Evolutionary conservation across 2,113 vertebrate species (phyloP), one percentile per base, ranked within the genome.

Genomic region (Orycteropus afer): DNA sequence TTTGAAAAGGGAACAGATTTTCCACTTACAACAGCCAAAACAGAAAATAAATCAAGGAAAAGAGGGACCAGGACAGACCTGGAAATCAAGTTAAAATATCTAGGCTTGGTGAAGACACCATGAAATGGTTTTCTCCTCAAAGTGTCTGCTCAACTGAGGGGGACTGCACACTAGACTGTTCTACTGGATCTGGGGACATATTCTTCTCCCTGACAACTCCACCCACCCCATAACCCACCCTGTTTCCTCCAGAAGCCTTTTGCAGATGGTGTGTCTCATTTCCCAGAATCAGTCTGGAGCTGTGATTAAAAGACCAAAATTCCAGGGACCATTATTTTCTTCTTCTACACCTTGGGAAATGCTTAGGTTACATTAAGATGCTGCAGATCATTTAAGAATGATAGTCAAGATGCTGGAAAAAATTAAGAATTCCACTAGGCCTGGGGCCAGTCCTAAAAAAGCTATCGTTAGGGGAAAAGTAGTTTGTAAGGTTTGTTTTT

Each of bases 201-300:
- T 61, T 90, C 94, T 93, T 61, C 59, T 49, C 57, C 61, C 55
- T 25, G 82, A 95, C 55, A 40, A 42, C 65, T 40, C 77, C 87
- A n/a, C 65, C 89, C 86, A 84, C 73, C n/a, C 32, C 34, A 49
- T 29, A 93, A 92, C 92, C 86, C 93, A 86, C 34, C 23, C 47
- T 45, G 37, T 80, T 95, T 95, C 77, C 67, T 94, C 87, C 90
- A 84, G 90, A 96, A 93, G 63, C 61, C 81, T 96, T 97, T 97
- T 90, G 73, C 96, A 97, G 96, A 96, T 97, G 95, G 92, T 78
- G 55, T 51, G 20, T 85, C 69, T 93, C 51, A 20, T 59, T 95
- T 96, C 92, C 94, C 96, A 96, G 91, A 96, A 95, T 84, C 76
- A 91, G 81, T 89, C 93, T 96, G 96, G 90, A 95, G 95, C 90